Evolutionary conservation across 2,888 invertebrate species (phyloP).

Genomic region (Lithophane leautieri): DNA sequence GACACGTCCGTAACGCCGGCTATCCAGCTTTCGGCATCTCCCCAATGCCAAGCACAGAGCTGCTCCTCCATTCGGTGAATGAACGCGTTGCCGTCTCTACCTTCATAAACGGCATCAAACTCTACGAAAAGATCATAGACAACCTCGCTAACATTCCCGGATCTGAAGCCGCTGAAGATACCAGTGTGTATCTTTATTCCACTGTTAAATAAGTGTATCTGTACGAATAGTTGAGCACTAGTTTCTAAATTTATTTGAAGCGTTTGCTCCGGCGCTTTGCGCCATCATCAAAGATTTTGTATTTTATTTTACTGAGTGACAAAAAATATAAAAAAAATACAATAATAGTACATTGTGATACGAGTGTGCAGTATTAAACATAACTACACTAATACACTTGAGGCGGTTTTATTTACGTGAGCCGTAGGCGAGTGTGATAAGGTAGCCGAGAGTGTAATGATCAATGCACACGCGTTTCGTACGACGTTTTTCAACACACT

Average conservation of each 20-base stretch:
- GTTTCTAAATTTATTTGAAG: background rate
- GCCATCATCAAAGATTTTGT: background rate
- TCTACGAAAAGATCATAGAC: conserved; percentile 91
- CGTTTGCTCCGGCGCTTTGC: background rate
- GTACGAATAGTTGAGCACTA: background rate
- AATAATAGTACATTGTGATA: no score
- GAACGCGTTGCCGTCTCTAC: conserved; percentile 93
- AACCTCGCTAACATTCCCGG: conserved; percentile 50
- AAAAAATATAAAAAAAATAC: background rate
- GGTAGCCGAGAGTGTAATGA: no score
- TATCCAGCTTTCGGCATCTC: conserved; percentile 96
- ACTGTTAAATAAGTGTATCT: conserved; percentile 38
- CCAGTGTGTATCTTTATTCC: conserved; percentile 27
- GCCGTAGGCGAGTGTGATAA: no score
- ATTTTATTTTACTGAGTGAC: background rate
- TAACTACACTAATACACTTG: no score
- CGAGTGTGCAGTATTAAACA: no score
- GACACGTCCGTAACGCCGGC: conserved; percentile 93
- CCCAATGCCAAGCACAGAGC: conserved; percentile 95
- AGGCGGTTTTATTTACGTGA: no score
- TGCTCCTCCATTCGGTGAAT: conserved; percentile 95
- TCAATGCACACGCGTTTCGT: no score
- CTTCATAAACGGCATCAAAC: conserved; percentile 93
- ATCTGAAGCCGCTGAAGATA: conserved; percentile 2
- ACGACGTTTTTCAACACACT: no score